Evolutionary conservation across 2,797 vertebrate genomes (phyloP).

Genomic region (Neosilurus hyrtlii): DNA sequence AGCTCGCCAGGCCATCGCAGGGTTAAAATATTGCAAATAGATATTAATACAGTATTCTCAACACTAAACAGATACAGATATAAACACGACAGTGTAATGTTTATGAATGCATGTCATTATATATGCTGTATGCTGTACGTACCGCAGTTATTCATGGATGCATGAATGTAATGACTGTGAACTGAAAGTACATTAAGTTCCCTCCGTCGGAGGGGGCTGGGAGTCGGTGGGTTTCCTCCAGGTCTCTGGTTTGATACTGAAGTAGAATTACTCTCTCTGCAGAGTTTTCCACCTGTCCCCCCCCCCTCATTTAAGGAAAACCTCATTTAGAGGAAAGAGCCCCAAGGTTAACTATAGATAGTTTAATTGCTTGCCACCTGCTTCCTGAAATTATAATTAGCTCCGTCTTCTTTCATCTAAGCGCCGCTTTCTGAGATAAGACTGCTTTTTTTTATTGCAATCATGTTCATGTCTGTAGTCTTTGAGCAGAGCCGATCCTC

Average conservation of each 20-base stretch:
- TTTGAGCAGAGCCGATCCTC: constrained; percentile 49
- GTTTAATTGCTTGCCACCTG: constrained; percentile 37
- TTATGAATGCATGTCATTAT: no score
- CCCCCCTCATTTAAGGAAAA: constrained; percentile 13
- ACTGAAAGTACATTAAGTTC: background rate
- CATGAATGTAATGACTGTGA: background rate
- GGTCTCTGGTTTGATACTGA: background rate
- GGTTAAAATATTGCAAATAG: background rate
- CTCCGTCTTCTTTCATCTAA: constrained; percentile 11
- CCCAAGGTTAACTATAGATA: constrained; percentile 34
- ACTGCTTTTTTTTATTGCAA: constrained; percentile 37
- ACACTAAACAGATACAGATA: background rate
- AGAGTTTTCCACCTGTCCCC: background rate
- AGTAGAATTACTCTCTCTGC: background rate
- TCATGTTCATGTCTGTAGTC: constrained; percentile 56
- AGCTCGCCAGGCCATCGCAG: no score
- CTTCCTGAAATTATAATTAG: constrained; percentile 35
- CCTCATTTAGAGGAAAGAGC: constrained; percentile 21
- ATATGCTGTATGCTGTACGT: background rate
- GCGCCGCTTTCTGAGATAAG: constrained; percentile 26
- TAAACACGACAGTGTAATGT: no score
- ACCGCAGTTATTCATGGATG: no score
- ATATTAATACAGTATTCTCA: background rate
- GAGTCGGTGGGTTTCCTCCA: background rate
- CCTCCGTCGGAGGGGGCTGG: no score